Evolutionary conservation across 1,140 invertebrate genomes (phyloP), one percentile per base, ranked within the genome.

Genomic region (Vanessa atalanta): DNA sequence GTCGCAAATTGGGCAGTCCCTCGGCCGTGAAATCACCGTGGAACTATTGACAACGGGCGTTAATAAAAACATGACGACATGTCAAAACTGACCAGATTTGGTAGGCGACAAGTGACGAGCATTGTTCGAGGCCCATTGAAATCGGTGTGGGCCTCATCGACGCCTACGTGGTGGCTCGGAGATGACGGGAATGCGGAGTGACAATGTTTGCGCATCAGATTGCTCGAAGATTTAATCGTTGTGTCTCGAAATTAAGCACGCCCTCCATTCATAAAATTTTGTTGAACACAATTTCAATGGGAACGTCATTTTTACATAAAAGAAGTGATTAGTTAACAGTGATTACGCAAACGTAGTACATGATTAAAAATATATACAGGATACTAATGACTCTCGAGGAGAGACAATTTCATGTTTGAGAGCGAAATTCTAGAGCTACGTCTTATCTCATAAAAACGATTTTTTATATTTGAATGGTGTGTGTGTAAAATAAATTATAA

Each of bases 1-100:
- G 90, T 92, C 65, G 84, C 86, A 89, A 90, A 92, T 91, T 92
- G 86, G 88, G 77, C 83, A 82, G 85, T 82, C 76, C 80, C 80
- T 85, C 81, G 80, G 55, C 83, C 83, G 83, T 90, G 75, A 90
- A 87, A 88, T 88, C 78, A 77, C 80, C 81, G 77, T 79, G 79
- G 83, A 82, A 76, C 80, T 83, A 87, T 84, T 89, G 88, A 87
- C 84, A 84, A 77, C 83, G 81, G 83, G 81, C 86, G 85, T 88
- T 89, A 85, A 86, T 89, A 92, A 90, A 89, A 92, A 90, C 90
- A 91, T 90, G 90, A 91, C 87, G 86, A 92, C 83, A 82, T 92
- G 90, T 92, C 90, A 92, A 91, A 92, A 92, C 90, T 89, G 89
- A 87, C 83, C 85, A 89, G 85, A 89, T 90, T 89, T 88, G 79